Evolutionary conservation across 2,113 vertebrate genomes (phyloP), one percentile per base, ranked within the genome.

Genomic region (Catharus minimus): DNA sequence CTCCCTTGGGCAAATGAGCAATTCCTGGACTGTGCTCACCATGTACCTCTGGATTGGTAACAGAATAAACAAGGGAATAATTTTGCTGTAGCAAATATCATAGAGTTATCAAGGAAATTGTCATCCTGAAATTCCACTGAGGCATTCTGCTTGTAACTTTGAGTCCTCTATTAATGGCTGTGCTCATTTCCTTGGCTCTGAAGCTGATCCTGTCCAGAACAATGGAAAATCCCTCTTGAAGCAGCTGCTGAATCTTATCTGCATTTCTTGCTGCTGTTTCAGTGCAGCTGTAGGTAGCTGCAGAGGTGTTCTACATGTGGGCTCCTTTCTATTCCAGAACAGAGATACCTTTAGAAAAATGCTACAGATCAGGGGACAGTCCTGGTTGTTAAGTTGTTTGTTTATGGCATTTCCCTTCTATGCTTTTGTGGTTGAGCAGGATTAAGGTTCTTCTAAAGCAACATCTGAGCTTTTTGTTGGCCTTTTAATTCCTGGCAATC

Each of bases 391-490:
- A 8, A 13, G 44, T 5, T 82, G 41, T 58, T 89, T 90, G 50
- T 68, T 86, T 50, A 11, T 33, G 82, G 18, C 0, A 2, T 68
- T 89, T 65, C 36, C 53, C 19, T 79, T 79, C 78, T 22, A 3
- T 50, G 33, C 33, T 74, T 64, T 33, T 56, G 39, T 23, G 39
- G 58, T 2, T 69, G 38, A 41, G 71, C 75, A 79, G 88, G 71
- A 88, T 85, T 89, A 38, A 90, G 26, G 67, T 61, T 82, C 30
- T 79, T 76, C 62, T 56, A 53, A 82, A 91, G 55, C 43, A 76
- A 30, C 27, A 53, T 82, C 75, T 61, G 62, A 96, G 75, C 69
- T 79, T 95, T 90, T 78, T 86, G 71, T 71, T 39, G 38, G 8
- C n/a, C 46, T n/a, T 53, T 38, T 75, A 4, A 11, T 71, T 80